Conservation (phyloP, 1,140 invertebrate species). For the Calosoma granatense region DNA sequence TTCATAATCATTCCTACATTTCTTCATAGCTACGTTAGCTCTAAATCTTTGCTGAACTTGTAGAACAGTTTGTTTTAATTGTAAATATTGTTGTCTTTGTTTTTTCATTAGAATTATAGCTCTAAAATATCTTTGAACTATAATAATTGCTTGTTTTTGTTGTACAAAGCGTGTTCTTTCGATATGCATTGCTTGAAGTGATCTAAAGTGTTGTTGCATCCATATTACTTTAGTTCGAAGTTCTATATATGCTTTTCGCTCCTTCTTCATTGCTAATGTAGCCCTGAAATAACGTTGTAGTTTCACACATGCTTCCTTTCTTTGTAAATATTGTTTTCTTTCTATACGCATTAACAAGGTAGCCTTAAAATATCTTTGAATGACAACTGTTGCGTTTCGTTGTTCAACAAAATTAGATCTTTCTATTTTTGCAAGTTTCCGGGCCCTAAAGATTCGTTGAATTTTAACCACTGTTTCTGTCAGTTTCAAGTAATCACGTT, state of each 20-base stretch:
- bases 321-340: slow-evolving; percentile 19
- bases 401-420: slow-evolving; percentile 22
- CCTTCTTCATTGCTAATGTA: slow-evolving; percentile 16
- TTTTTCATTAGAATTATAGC: slow-evolving; percentile 12
- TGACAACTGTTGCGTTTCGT: slow-evolving; percentile 24
- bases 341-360: slow-evolving; percentile 28
- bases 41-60: slow-evolving; percentile 36
- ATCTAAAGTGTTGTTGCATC: slow-evolving; percentile 30
- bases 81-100: slow-evolving; percentile 19
- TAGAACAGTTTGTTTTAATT: slow-evolving; percentile 13
- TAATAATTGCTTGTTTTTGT: slow-evolving; percentile 14
- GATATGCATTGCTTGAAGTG: slow-evolving; percentile 20
- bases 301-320: slow-evolving; percentile 15
- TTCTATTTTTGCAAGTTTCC: slow-evolving; percentile 29
- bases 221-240: not conserved
- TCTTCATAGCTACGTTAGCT: slow-evolving; percentile 28
- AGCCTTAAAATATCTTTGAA: slow-evolving; percentile 37
- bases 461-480: slow-evolving; percentile 21
- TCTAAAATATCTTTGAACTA: slow-evolving; percentile 21
- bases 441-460: slow-evolving; percentile 35
- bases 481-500: slow-evolving; percentile 18
- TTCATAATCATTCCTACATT: slow-evolving; percentile 26
- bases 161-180: slow-evolving; percentile 11
- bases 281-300: slow-evolving; percentile 31
- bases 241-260: not conserved